These are phyloP conservation scores for Macaria notata DNA, from an alignment of 2,888 invertebrate genomes.

Conservation along the genomic window DNA sequence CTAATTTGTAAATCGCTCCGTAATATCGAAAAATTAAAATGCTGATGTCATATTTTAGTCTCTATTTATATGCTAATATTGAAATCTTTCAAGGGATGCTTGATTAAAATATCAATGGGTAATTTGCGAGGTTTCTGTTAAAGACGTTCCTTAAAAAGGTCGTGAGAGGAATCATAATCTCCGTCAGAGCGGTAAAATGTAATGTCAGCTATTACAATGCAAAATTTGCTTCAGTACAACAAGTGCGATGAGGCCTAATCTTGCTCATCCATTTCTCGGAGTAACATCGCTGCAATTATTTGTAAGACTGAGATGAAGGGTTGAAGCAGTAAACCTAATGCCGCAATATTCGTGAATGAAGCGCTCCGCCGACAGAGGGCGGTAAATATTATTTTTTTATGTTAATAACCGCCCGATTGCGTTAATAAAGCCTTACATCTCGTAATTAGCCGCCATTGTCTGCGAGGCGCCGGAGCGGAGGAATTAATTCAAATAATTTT, in stretches of 20 bases:
- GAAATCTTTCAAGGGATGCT: conserved; percentile 56
- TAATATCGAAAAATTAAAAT: conserved; percentile 82
- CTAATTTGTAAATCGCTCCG: conserved; percentile 81
- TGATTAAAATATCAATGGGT: conserved; percentile 80
- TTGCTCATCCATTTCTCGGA: conserved; percentile 69
- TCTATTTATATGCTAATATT: conserved; percentile 79
- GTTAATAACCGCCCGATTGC: conserved; percentile 79
- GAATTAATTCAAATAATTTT: conserved; percentile 63
- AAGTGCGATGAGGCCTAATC: conserved; percentile 74
- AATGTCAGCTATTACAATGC: conserved; percentile 62
- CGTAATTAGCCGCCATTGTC: conserved; percentile 77
- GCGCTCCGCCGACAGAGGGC: conserved; percentile 62
- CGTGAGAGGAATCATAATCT: conserved; percentile 52
- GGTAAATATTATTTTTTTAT: conserved; percentile 82
- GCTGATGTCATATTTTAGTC: conserved; percentile 80
- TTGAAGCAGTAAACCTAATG: conserved; percentile 71
- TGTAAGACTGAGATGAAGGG: conserved; percentile 72
- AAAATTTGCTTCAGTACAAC: conserved; percentile 64
- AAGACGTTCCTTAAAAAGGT: conserved; percentile 42
- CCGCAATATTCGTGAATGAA: conserved; percentile 80
- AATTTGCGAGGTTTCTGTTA: conserved; percentile 49
- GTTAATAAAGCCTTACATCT: conserved; percentile 81
- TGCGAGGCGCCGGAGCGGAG: conserved; percentile 61
- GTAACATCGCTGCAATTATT: conserved; percentile 76
- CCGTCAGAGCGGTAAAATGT: conserved; percentile 38